Conservation (phyloP, 2,797 vertebrate species). For the Gymnothorax reevesii region DNA sequence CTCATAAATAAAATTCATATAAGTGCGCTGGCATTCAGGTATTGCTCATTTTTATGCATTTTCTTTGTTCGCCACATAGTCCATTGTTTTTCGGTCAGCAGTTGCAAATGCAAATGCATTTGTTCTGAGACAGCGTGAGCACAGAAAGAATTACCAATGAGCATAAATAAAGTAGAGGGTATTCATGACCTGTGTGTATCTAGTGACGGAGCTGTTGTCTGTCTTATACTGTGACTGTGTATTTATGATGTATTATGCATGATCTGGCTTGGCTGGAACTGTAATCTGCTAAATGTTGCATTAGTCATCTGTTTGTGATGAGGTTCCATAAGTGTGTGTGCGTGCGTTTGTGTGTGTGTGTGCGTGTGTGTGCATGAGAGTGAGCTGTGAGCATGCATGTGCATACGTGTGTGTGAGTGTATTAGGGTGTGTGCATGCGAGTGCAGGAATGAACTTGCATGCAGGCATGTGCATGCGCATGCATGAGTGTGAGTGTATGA, state of each 20-base stretch:
- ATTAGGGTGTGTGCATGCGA: neutral
- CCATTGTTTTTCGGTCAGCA: neutral
- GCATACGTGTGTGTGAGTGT: too few relatives aligned
- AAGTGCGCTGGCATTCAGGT: neutral
- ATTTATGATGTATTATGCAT: constrained; percentile 6
- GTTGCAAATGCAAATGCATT: neutral
- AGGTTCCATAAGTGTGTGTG: neutral
- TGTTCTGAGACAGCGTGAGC: neutral
- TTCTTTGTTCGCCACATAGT: neutral
- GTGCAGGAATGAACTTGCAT: constrained; percentile 2
- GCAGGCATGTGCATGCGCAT: neutral
- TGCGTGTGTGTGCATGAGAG: neutral
- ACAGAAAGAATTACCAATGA: neutral
- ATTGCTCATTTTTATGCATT: neutral
- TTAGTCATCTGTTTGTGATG: constrained; percentile 1
- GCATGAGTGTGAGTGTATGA: neutral
- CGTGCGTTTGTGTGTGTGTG: neutral
- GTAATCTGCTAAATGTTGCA: constrained; percentile 8
- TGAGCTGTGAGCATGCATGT: too few relatives aligned
- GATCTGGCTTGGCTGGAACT: neutral
- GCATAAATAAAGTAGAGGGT: neutral
- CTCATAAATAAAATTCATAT: too few relatives aligned
- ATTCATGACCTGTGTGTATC: neutral
- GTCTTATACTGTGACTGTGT: neutral
- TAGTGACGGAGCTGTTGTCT: neutral